Conservation (phyloP, 1,140 invertebrate species). For the Goniozus legneri region DNA sequence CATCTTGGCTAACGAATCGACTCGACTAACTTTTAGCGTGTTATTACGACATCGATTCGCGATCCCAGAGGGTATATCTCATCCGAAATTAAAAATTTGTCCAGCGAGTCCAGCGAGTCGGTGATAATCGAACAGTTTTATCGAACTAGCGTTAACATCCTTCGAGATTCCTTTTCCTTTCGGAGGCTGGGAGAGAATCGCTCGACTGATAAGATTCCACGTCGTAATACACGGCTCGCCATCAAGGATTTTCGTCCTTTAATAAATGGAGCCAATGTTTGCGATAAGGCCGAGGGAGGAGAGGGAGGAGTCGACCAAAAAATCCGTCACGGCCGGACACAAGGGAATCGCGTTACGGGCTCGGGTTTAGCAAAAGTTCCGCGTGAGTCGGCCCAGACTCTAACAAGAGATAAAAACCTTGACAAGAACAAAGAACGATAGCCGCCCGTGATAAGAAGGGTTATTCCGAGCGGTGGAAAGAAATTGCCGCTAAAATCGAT, state of each 20-base stretch:
- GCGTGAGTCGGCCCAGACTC: constrained; percentile 10
- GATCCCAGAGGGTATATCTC: no score
- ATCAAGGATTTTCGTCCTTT: constrained; percentile 15
- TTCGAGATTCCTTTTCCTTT: background rate
- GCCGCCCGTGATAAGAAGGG: constrained; percentile 17
- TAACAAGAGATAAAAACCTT: constrained; percentile 2
- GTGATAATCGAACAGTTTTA: background rate
- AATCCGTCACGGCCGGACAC: constrained; percentile 8
- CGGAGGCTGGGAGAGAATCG: background rate
- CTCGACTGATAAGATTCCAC: background rate
- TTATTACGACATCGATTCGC: no score
- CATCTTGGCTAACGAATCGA: no score
- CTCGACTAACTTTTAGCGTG: no score
- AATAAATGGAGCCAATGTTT: constrained; percentile 20
- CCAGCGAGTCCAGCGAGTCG: background rate
- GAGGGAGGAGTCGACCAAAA: constrained; percentile 13
- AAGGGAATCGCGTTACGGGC: constrained; percentile 1
- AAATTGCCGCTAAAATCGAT: constrained; percentile 21
- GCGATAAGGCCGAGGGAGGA: constrained; percentile 16
- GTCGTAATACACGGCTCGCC: background rate
- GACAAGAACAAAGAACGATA: constrained; percentile 14
- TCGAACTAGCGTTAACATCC: no score
- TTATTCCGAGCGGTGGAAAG: constrained; percentile 12
- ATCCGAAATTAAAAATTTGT: no score
- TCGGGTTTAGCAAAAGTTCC: constrained; percentile 13